Evolutionary conservation across 2,797 vertebrate genomes (phyloP).

Genomic region (Miichthys miiuy): DNA sequence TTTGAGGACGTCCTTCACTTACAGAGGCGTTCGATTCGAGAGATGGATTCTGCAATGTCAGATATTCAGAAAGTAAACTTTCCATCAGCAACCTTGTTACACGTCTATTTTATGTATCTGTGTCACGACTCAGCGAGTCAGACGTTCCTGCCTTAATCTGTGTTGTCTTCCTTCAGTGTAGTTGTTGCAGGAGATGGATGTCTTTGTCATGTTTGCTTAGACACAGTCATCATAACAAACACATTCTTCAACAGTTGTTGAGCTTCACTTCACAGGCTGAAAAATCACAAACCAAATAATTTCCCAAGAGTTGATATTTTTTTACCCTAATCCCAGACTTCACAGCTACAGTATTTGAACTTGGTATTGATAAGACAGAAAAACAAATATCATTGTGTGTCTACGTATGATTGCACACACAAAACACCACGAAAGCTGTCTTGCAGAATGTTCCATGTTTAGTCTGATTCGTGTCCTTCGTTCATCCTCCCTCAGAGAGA

Average conservation of each 20-base stretch:
- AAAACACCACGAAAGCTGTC: background rate
- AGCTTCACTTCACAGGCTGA: background rate
- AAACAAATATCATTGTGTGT: constrained; percentile 10
- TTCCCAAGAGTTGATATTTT: constrained; percentile 2
- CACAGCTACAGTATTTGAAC: background rate
- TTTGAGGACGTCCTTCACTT: constrained; percentile 14
- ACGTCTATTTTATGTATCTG: constrained; percentile 1
- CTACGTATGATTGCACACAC: background rate
- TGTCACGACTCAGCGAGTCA: background rate
- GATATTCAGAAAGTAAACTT: constrained; percentile 1
- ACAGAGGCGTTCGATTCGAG: constrained; percentile 6
- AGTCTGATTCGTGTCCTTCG: constrained; percentile 35
- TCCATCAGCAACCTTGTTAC: constrained; percentile 8
- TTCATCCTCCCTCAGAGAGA: constrained; percentile 88
- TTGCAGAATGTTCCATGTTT: background rate
- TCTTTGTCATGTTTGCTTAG: constrained; percentile 26
- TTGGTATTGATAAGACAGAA: background rate
- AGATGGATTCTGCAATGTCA: constrained; percentile 6
- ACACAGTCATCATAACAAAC: constrained; percentile 17
- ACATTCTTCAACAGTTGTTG: background rate
- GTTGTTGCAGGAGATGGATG: constrained; percentile 11
- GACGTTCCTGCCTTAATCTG: constrained; percentile 9
- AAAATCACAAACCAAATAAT: constrained; percentile 12
- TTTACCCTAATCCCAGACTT: background rate
- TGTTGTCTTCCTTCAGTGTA: background rate